phyloP scores from a whole-genome alignment of 2,888 invertebrate genomes.

The Lycia hirtaria region DNA sequence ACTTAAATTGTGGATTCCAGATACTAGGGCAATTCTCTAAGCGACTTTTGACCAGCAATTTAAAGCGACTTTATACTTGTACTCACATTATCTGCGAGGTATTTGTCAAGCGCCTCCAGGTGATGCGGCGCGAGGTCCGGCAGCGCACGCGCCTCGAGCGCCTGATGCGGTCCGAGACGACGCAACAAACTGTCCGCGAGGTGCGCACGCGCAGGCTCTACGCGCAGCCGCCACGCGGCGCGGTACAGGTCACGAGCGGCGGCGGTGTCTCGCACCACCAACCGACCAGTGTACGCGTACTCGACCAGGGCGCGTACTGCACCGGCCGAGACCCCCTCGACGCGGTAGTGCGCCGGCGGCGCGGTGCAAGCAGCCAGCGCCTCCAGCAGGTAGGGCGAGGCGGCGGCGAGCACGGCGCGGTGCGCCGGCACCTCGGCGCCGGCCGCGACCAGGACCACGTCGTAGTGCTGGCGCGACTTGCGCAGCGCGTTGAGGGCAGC shows the following conservation, averaged over 20 bases:
- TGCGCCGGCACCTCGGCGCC: slow-evolving; percentile 87
- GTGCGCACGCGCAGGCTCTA: slow-evolving; percentile 89
- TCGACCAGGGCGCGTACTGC: slow-evolving; percentile 91
- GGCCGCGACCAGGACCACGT: slow-evolving; percentile 92
- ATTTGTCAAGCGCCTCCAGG: slow-evolving; percentile 85
- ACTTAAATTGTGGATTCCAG: no score
- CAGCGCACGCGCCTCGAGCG: slow-evolving; percentile 86
- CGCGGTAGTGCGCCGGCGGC: slow-evolving; percentile 43
- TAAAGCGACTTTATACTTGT: no score
- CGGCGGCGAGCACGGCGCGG: slow-evolving; percentile 91
- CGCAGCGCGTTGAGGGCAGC: slow-evolving; percentile 91
- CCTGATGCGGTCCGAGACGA: slow-evolving; percentile 84
- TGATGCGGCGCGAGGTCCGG: slow-evolving; percentile 87
- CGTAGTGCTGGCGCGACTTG: slow-evolving; percentile 94
- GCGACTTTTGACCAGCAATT: no score
- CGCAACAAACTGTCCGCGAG: slow-evolving; percentile 89
- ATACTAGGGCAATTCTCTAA: no score
- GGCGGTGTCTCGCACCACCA: slow-evolving; percentile 75
- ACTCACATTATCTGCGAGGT: slow-evolving; percentile 88
- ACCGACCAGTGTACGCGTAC: slow-evolving; percentile 92
- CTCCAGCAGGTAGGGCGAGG: slow-evolving; percentile 89
- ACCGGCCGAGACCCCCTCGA: slow-evolving; percentile 67
- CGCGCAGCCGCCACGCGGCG: slow-evolving; percentile 91
- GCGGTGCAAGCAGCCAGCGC: slow-evolving; percentile 72
- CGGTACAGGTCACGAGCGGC: slow-evolving; percentile 91